A percentile compares a stretch with the other conserved stretches of the same genome.
Evolutionary conservation across 2,888 invertebrate genomes (phyloP).

Genomic region (Ceraclea dissimilis): DNA sequence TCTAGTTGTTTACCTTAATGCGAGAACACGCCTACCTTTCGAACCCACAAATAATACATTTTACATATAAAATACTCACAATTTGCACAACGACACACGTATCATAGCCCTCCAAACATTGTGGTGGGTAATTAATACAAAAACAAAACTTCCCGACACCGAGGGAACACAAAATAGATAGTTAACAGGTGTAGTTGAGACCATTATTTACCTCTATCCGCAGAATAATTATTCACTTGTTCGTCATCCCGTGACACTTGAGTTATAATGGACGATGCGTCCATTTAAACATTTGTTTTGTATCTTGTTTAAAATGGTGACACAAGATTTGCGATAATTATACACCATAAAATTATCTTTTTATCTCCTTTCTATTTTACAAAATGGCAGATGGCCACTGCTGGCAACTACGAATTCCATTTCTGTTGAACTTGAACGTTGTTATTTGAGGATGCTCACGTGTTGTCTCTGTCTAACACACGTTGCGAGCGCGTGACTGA

Average conservation of each 20-base stretch:
- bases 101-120: not conserved
- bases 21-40: slow-evolving; percentile 23
- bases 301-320: slow-evolving; percentile 47
- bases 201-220: slow-evolving; percentile 77
- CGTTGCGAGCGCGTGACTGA: not conserved
- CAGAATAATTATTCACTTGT: slow-evolving; percentile 83
- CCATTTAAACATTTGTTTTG: slow-evolving; percentile 66
- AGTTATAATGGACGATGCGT: slow-evolving; percentile 98
- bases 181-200: slow-evolving; percentile 22
- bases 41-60: slow-evolving; percentile 12
- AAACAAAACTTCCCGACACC: not conserved
- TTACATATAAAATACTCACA: not conserved
- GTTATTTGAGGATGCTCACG: not conserved
- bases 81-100: not conserved
- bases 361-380: slow-evolving; percentile 51
- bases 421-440: slow-evolving; percentile 8
- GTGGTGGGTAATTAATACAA: not conserved
- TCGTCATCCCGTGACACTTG: slow-evolving; percentile 98
- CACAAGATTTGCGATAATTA: slow-evolving; percentile 44
- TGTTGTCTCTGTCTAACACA: not conserved
- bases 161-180: slow-evolving; percentile 16
- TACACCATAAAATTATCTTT: slow-evolving; percentile 53
- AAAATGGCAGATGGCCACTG: slow-evolving; percentile 48
- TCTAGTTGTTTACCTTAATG: slow-evolving; percentile 22
- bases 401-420: slow-evolving; percentile 41